phyloP scores from a whole-genome alignment of 2,888 invertebrate genomes.

The Muschampia plurimacula region DNA sequence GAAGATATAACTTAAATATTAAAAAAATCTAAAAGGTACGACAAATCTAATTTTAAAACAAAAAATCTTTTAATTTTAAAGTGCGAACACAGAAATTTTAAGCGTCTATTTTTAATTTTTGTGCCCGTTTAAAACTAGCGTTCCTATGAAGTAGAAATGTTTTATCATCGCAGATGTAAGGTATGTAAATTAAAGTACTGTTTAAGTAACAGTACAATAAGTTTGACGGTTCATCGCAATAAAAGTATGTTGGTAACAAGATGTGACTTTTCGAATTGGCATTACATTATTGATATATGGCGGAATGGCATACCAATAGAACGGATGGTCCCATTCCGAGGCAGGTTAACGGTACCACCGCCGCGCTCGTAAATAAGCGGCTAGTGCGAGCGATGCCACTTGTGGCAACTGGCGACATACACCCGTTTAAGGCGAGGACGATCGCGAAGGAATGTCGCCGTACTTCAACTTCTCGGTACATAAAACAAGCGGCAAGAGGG shows the following conservation, averaged over 20 bases:
- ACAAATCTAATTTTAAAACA: too few relatives aligned
- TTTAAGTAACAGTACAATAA: background rate
- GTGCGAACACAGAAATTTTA: too few relatives aligned
- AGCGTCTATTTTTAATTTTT: too few relatives aligned
- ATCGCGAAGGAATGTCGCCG: constrained; percentile 74
- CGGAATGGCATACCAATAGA: constrained; percentile 63
- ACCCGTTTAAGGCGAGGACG: constrained; percentile 78
- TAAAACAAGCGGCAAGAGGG: constrained; percentile 49
- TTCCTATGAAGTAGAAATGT: too few relatives aligned
- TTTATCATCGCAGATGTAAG: background rate
- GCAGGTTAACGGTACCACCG: constrained; percentile 68
- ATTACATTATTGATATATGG: constrained; percentile 22
- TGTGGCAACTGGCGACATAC: constrained; percentile 66
- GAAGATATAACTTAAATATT: too few relatives aligned
- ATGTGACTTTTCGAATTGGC: constrained; percentile 13
- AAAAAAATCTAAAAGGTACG: too few relatives aligned
- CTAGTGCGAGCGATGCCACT: constrained; percentile 65
- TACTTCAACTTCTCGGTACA: constrained; percentile 48
- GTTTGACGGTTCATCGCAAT: background rate
- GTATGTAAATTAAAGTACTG: background rate
- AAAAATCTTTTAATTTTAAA: too few relatives aligned
- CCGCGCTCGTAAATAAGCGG: constrained; percentile 62
- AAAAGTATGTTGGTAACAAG: background rate
- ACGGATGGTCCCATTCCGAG: constrained; percentile 77
- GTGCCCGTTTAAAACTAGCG: too few relatives aligned